A percentile compares a stretch with the other conserved stretches of the same genome.
These are phyloP conservation scores for Cotesia typhae DNA, from an alignment of 1,140 invertebrate genomes.

Conservation along the genomic window DNA sequence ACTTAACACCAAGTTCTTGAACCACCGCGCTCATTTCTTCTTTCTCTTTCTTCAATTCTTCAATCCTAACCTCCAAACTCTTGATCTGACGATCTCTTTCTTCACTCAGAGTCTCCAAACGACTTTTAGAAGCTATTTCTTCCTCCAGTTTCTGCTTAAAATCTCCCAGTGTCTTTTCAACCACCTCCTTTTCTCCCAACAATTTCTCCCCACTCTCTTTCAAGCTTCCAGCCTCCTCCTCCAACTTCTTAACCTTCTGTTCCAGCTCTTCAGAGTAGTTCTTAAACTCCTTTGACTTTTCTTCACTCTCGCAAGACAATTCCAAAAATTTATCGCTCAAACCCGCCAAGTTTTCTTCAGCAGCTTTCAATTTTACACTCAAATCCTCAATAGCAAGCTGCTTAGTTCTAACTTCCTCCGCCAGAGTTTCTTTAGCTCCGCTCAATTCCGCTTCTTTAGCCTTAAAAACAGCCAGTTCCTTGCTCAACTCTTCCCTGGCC, in stretches of 20 bases:
- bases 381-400: conserved; percentile 42
- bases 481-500: conserved; percentile 43
- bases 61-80: background rate
- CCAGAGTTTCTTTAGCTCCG: conserved; percentile 39
- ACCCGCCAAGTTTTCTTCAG: conserved; percentile 63
- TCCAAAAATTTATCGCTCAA: conserved; percentile 46
- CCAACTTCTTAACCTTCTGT: conserved; percentile 59
- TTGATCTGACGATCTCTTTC: conserved; percentile 44
- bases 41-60: background rate
- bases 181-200: conserved; percentile 54
- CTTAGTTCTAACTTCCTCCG: conserved; percentile 42
- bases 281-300: conserved; percentile 62
- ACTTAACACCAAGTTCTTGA: too few relatives aligned
- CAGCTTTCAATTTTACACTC: conserved; percentile 47
- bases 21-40: background rate
- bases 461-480: conserved; percentile 42
- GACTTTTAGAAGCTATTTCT: conserved; percentile 35
- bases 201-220: conserved; percentile 65
- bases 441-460: conserved; percentile 43
- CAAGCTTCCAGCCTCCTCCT: conserved; percentile 62
- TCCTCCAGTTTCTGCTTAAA: conserved; percentile 44
- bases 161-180: conserved; percentile 46
- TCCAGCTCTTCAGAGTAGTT: conserved; percentile 61
- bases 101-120: conserved; percentile 43
- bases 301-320: conserved; percentile 48